Percentiles rank a stretch among this genome's conserved stretches.
Evolutionary conservation across 2,797 vertebrate genomes (phyloP).

Genomic region (Enteromius thamalakanensis): DNA sequence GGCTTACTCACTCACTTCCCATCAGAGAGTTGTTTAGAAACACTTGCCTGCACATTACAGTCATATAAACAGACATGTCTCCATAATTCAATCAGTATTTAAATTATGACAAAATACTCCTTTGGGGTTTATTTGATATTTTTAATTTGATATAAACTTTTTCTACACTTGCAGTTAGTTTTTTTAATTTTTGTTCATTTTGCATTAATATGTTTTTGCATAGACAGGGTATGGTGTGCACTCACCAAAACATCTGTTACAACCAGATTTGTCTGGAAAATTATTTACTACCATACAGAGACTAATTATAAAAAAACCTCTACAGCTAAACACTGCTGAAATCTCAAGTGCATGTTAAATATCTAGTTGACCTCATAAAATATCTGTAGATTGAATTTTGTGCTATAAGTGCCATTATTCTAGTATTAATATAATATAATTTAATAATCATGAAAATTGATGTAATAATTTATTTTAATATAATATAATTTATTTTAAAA

Average conservation of each 20-base stretch:
- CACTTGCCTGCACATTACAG: conserved; percentile 24
- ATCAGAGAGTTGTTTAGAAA: conserved; percentile 37
- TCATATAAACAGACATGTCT: conserved; percentile 10
- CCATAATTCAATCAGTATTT: not conserved
- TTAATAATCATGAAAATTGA: not conserved
- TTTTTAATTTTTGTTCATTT: not conserved
- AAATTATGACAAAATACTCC: conserved; percentile 2
- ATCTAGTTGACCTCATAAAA: not conserved
- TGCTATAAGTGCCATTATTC: not conserved
- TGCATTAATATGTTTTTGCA: not conserved
- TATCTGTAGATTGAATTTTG: not conserved
- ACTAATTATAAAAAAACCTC: not conserved
- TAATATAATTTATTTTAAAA: too few species aligned
- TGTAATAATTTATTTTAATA: not conserved
- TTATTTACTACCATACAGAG: conserved; percentile 80
- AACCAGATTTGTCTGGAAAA: conserved; percentile 78
- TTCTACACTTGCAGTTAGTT: not conserved
- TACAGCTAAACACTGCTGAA: not conserved
- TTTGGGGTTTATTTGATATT: not conserved
- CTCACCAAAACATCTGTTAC: conserved; percentile 70
- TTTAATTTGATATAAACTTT: not conserved
- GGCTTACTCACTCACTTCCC: conserved; percentile 39
- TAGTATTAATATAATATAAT: not conserved
- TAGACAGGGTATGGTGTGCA: conserved; percentile 54
- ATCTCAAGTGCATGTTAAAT: not conserved